Conservation (phyloP, 1,140 invertebrate genomes). For the Hydropsyche tenuis region DNA sequence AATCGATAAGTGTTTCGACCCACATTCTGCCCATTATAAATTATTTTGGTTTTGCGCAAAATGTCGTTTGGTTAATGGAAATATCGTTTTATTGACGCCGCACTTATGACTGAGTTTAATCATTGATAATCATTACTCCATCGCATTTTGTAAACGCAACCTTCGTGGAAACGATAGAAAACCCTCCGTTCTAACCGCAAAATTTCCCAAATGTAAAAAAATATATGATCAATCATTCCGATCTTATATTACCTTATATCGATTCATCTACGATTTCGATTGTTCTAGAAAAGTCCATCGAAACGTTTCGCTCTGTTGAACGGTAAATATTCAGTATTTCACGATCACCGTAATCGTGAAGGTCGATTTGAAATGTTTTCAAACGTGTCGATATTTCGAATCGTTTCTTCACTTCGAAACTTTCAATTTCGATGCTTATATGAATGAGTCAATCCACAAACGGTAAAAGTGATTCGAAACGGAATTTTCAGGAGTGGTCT, state of each 20-base stretch:
- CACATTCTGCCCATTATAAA: not conserved
- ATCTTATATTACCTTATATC: too few species aligned
- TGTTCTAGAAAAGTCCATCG: too few species aligned
- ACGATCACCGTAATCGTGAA: conserved; percentile 26
- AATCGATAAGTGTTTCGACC: conserved; percentile 11
- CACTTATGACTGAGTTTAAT: too few species aligned
- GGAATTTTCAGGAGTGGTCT: too few species aligned
- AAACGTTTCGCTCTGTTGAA: conserved; percentile 5
- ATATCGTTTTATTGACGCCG: too few species aligned
- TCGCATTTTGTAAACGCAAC: not conserved
- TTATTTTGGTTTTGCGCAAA: too few species aligned
- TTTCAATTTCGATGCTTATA: too few species aligned
- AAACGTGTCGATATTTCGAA: conserved; percentile 3
- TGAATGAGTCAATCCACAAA: not conserved
- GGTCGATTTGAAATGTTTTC: not conserved
- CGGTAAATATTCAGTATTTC: conserved; percentile 9
- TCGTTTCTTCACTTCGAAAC: not conserved
- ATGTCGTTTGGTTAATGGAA: too few species aligned
- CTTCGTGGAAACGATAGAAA: not conserved
- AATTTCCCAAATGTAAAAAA: not conserved
- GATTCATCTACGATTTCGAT: too few species aligned
- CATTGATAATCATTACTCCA: too few species aligned
- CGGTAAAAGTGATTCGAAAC: not conserved
- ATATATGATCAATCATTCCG: too few species aligned
- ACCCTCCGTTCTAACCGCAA: conserved; percentile 14